Evolutionary conservation across 2,113 vertebrate genomes (phyloP), one percentile per base, ranked within the genome.

Genomic region (Lampris incognitus): DNA sequence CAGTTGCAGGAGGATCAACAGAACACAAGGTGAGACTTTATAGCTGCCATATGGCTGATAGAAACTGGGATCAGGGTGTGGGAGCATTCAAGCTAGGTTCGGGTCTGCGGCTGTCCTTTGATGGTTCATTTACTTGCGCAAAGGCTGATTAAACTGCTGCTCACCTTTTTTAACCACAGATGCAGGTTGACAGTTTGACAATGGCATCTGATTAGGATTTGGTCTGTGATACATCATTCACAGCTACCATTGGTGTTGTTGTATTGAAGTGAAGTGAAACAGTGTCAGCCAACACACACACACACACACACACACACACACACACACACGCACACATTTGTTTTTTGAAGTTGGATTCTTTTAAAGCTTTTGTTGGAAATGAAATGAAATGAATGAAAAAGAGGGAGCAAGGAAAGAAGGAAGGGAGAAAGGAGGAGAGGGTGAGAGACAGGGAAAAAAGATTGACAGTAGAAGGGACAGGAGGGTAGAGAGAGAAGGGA

Each of bases 81-180:
- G 39, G 50, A 55, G 83, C 80, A 75, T 66, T 41, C 65, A 81
- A 52, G 65, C 8, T 38, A 72, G 73, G 72, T 50, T 59, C 50
- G 71, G 84, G 52, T 73, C 80, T 70, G 84, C 78, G 56, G 74
- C 79, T 83, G 83, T 84, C 85, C 78, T 82, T 76, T 54, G 68
- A 85, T 66, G 88, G 88, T 88, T 88, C 78, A 87, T 86, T 91
- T 83, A 87, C 84, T 73, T 84, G 74, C 56, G 84, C 64, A 83
- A 82, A 37, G 60, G 86, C 68, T 88, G 85, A 90, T 90, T 90
- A 87, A 90, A 87, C 75, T 69, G 76, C 78, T 84, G 80, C 62
- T 81, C 55, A 44, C 13, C 57, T 76, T 56, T 81, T 84, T 85
- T 72, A 88, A 72, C 71, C 76, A 81, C 71, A 78, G 67, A 55